phyloP scores from a whole-genome alignment of 37 sponge, comb jelly and placozoan genomes.

The Dysidea cf. avara region DNA sequence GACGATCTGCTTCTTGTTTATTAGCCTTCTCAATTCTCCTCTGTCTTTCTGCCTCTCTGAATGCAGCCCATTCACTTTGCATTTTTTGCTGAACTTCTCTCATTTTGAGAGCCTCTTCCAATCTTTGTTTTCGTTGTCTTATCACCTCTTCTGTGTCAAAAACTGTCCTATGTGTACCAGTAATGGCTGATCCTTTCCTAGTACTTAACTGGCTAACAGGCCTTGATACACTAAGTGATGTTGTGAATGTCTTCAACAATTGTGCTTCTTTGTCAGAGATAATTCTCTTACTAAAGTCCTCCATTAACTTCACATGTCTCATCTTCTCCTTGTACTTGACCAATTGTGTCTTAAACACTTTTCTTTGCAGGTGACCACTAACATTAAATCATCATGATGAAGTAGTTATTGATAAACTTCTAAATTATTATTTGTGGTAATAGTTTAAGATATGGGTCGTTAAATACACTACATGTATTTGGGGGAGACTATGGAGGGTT shows the following conservation, averaged over 20 bases:
- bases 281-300: conserved; percentile 31
- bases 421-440: too few species aligned
- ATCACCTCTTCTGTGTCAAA: background rate
- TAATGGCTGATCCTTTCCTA: background rate
- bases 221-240: background rate
- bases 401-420: too few species aligned
- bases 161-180: background rate
- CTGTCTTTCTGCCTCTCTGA: conserved; percentile 54
- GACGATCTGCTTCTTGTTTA: conserved; percentile 34
- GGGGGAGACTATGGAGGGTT: too few species aligned
- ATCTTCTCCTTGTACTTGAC: conserved; percentile 15
- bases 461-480: too few species aligned
- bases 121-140: conserved; percentile 20
- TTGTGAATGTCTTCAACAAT: background rate
- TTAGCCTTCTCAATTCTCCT: conserved; percentile 61
- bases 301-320: conserved; percentile 27
- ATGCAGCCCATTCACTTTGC: conserved; percentile 48
- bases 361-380: conserved; percentile 50
- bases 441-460: too few species aligned
- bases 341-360: conserved; percentile 7
- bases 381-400: too few species aligned
- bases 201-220: background rate
- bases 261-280: background rate
- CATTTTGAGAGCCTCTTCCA: conserved; percentile 61
- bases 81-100: conserved; percentile 33